Evolutionary conservation across 1,140 invertebrate genomes (phyloP), one percentile per base, ranked within the genome.

Genomic region (Euschistus heros): DNA sequence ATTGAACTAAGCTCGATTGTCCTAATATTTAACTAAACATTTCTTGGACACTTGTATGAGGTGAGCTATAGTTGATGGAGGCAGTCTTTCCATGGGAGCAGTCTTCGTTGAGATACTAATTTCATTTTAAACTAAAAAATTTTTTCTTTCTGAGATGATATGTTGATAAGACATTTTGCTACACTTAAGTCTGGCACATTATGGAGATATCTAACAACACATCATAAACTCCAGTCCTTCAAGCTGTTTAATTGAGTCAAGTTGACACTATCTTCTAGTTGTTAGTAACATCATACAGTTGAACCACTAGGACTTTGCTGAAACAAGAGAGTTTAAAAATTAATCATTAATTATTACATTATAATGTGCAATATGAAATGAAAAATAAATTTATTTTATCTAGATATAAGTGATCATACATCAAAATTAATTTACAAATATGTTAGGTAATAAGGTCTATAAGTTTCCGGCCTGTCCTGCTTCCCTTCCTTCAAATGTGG

Each of bases 231-330:
- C 30, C n/a, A 37, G 37, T 27, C 13, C 37, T n/a, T 37, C n/a
- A 37, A n/a, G n/a, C n/a, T n/a, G n/a, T n/a, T n/a, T n/a, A n/a
- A 15, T 33, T 61, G 37, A 42, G 30, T 20, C 7, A 61, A 30
- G 10, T 30, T 61, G 20, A 33, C 27, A 33, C 30, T 18, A 20
- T 61, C 59, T 61, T 61, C 37, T 37, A 37, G 30, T 27, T 27
- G 17, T 42, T 42, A 62, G 59, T 46, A 46, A 52, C 42, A 55
- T 64, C 63, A 64, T 52, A 20, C 46, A 18, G 50, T 54, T 15
- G 63, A 64, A 33, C 63, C 47, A 52, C 63, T 64, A 13, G 63
- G 63, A 42, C 63, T 64, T 64, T 52, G 46, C 63, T 64, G 47
- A 64, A 64, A 64, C 8, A 64, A 27, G 50, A 3, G n/a, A 54